A percentile compares a stretch with the other conserved stretches of the same genome.
Evolutionary conservation across 2,888 invertebrate species (phyloP).

Genomic region (Mycogona germanica): DNA sequence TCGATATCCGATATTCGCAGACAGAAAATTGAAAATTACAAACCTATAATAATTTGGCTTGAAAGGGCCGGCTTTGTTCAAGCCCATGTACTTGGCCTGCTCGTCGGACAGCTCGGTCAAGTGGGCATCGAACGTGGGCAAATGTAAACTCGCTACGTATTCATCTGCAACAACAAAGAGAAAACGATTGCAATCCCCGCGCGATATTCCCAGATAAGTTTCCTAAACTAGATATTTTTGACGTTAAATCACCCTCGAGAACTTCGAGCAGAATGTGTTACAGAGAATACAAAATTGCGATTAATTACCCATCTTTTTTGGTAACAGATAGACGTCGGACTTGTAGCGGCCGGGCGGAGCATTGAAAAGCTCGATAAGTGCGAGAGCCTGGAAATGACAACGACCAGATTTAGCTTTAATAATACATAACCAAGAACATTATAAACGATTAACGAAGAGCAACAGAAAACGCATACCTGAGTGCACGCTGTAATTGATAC

Average conservation of each 20-base stretch:
- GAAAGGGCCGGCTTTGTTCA: slow-evolving; percentile 96
- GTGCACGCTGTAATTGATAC: slow-evolving; percentile 96
- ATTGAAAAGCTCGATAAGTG: slow-evolving; percentile 92
- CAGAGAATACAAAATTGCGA: background rate
- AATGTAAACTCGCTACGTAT: slow-evolving; percentile 91
- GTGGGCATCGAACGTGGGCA: slow-evolving; percentile 95
- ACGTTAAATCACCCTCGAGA: too few relatives aligned
- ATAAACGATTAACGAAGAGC: background rate
- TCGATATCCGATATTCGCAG: background rate
- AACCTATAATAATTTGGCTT: slow-evolving; percentile 97
- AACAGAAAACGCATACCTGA: slow-evolving; percentile 43
- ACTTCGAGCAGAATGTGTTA: background rate
- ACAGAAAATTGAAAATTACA: background rate
- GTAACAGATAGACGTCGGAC: slow-evolving; percentile 91
- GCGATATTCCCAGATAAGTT: too few relatives aligned
- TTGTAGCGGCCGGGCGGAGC: slow-evolving; percentile 91
- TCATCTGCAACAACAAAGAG: slow-evolving; percentile 51
- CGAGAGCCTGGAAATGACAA: slow-evolving; percentile 50
- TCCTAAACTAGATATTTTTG: too few relatives aligned
- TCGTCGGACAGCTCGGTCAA: slow-evolving; percentile 91
- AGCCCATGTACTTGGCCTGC: slow-evolving; percentile 93
- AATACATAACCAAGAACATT: background rate
- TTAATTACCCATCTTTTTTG: slow-evolving; percentile 88
- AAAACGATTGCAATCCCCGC: background rate
- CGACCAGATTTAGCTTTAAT: slow-evolving; percentile 4